Conservation (phyloP, 2,113 vertebrate species). For the Cyprinodon brontotheroides region DNA sequence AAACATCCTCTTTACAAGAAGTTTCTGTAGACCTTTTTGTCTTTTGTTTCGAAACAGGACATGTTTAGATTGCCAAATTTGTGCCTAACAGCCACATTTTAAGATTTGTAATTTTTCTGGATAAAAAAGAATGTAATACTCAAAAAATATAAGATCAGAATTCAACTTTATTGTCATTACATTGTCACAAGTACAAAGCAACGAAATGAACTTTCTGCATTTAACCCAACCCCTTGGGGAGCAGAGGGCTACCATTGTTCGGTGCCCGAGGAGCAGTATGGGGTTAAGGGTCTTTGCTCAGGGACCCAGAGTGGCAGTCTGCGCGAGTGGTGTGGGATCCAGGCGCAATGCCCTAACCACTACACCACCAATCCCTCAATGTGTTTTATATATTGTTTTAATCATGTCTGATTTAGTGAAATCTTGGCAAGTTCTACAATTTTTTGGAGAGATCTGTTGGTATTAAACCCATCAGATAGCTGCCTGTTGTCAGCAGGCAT, state of each 20-base stretch:
- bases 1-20: neutral
- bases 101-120: neutral
- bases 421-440: conserved; percentile 43
- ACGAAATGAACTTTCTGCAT: no score
- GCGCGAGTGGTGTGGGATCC: no score
- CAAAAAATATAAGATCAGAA: no score
- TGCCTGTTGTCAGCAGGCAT: conserved; percentile 51
- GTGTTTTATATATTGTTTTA: neutral
- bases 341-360: no score
- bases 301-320: no score
- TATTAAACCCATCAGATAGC: conserved; percentile 59
- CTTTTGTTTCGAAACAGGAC: neutral
- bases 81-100: neutral
- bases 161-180: no score
- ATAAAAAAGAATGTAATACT: neutral
- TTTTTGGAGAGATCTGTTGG: conserved; percentile 43
- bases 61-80: neutral
- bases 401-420: conserved; percentile 35
- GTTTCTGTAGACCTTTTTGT: neutral
- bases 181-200: no score
- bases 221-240: no score
- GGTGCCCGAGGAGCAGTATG: no score
- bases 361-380: no score
- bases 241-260: no score
- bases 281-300: no score